phyloP scores from a whole-genome alignment of 2,888 invertebrate genomes.

The Cryptus viduatorius region DNA sequence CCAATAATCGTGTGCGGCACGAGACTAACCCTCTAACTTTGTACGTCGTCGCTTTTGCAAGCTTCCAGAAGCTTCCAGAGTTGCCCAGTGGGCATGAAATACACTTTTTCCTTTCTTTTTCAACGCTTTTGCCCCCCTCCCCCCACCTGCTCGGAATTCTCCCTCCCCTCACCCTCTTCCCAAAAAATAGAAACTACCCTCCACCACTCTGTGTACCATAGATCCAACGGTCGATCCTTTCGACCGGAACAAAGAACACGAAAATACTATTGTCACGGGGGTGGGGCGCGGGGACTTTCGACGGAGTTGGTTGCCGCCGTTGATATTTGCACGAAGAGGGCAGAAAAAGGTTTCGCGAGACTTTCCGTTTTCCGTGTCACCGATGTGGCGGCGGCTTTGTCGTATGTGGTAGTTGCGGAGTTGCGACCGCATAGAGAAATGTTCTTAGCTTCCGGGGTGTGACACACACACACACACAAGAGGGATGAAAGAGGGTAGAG shows the following conservation, averaged over 20 bases:
- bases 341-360: conserved; percentile 48
- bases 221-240: conserved; percentile 40
- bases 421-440: conserved; percentile 51
- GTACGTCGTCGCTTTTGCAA: conserved; percentile 40
- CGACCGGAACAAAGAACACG: conserved; percentile 64
- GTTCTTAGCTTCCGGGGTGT: conserved; percentile 61
- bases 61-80: conserved; percentile 47
- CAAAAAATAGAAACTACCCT: conserved; percentile 58
- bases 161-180: background rate
- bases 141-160: too few species aligned
- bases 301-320: conserved; percentile 26
- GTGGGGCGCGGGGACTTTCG: conserved; percentile 24
- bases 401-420: background rate
- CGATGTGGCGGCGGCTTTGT: background rate
- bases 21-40: conserved; percentile 12
- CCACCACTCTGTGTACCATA: conserved; percentile 1
- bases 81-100: conserved; percentile 60
- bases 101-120: conserved; percentile 55
- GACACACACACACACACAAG: conserved; percentile 23
- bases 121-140: background rate
- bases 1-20: conserved; percentile 52
- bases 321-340: conserved; percentile 49
- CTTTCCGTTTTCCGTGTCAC: conserved; percentile 26
- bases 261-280: conserved; percentile 63
- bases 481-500: conserved; percentile 9